A percentile compares a stretch with the other conserved stretches of the same genome.
phyloP scores from a whole-genome alignment of 1,140 invertebrate species.

The Gryllus bimaculatus region DNA sequence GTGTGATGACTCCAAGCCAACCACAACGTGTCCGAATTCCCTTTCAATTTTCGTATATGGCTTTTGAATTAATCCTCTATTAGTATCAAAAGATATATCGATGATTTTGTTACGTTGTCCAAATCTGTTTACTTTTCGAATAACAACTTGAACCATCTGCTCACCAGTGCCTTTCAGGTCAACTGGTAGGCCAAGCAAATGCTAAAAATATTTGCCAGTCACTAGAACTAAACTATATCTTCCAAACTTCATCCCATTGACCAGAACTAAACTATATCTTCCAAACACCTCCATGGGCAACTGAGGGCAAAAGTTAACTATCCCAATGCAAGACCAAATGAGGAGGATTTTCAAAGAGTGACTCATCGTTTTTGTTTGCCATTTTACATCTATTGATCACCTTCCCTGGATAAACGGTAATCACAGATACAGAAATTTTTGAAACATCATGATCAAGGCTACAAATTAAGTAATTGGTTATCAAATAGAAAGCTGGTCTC shows the following conservation, averaged over 20 bases:
- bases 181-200: constrained; percentile 12
- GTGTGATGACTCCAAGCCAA: too few species aligned
- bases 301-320: constrained; percentile 18
- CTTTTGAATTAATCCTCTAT: constrained; percentile 16
- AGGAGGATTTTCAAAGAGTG: constrained; percentile 14
- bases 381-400: constrained; percentile 19
- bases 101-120: background rate
- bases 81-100: constrained; percentile 19
- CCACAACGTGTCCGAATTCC: too few species aligned
- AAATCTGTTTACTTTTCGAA: background rate
- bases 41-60: background rate
- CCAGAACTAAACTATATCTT: too few species aligned
- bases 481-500: constrained; percentile 15
- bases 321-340: constrained; percentile 20
- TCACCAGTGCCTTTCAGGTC: constrained; percentile 19
- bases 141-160: constrained; percentile 11
- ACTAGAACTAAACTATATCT: constrained; percentile 11
- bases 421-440: background rate
- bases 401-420: background rate
- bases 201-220: background rate
- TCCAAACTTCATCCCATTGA: too few species aligned
- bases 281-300: constrained; percentile 13
- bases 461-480: constrained; percentile 7
- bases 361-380: constrained; percentile 17
- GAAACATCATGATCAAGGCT: constrained; percentile 7